phyloP scores from a whole-genome alignment of 2,797 vertebrate genomes.

The Hemitrygon akajei region DNA sequence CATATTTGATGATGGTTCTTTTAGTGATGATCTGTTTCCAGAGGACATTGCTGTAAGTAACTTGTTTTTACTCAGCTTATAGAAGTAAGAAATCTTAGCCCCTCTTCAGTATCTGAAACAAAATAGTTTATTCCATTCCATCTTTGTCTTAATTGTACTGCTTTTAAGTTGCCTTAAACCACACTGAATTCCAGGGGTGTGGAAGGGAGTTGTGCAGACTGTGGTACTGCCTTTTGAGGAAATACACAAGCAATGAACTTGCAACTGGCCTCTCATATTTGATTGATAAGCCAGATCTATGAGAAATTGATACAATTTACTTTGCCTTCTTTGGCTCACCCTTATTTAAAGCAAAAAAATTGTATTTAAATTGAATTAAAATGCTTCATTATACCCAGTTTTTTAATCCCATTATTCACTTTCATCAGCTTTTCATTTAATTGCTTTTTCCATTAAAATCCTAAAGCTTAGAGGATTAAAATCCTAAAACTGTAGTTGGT shows the following conservation, averaged over 20 bases:
- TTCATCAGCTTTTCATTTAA: not conserved
- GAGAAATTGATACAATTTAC: not conserved
- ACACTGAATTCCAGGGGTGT: not conserved
- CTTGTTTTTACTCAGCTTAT: not conserved
- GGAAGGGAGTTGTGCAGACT: not conserved
- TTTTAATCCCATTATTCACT: not conserved
- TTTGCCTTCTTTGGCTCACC: not conserved
- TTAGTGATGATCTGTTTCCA: conserved; percentile 90
- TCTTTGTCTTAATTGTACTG: conserved; percentile 44
- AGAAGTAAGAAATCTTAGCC: not conserved
- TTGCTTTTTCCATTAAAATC: too few relatives aligned
- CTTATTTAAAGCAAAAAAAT: not conserved
- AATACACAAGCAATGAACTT: not conserved
- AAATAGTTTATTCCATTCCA: not conserved
- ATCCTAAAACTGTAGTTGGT: too few relatives aligned
- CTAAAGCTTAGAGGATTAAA: too few relatives aligned
- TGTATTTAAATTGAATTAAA: not conserved
- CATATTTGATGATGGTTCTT: conserved; percentile 92
- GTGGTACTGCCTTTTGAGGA: not conserved
- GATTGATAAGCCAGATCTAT: not conserved
- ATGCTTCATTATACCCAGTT: not conserved
- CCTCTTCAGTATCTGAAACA: not conserved
- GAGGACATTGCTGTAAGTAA: conserved; percentile 90
- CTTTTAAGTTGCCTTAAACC: conserved; percentile 33
- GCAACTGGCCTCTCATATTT: not conserved